Base-by-base conservation (phyloP, 2,113 vertebrate genomes). In the Fulmarus glacialis region DNA sequence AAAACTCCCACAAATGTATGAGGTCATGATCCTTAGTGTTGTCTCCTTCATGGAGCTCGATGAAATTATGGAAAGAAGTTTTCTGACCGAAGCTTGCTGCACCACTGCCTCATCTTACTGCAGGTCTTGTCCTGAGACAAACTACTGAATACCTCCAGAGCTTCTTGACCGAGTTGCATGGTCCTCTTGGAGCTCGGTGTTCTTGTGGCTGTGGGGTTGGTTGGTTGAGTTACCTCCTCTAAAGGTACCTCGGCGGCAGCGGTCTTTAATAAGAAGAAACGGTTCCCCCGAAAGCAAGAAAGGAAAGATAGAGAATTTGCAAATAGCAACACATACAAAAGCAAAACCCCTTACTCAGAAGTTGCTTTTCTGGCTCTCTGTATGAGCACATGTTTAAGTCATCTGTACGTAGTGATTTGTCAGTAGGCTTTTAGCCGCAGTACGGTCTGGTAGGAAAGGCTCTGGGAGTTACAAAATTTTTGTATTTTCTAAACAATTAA, bases 321-420 rank as follows among this genome's bases (percentile, higher is more conserved):
- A 45, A 93, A 36, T 66, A 40, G 16, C 34, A 66, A 23, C 27
- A 48, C 5, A 71, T 68, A 17, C 4, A 55, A 36, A 88, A 88
- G 29, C 52, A 58, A 94, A 47, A 7, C 7, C 13, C 15, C 30
- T 80, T 82, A 45, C 18, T 26, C 72, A 84, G 38, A 92, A 81
- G 63, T 47, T 90, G 38, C 11, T 67, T 71, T 95, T 90, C 59
- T 89, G 77, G 38, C 59, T 93, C 47, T n/a, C 58, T 63, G 20
- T 71, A n/a, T 59, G 55, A 81, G 26, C 62, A 83, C 43, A 8
- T 24, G 29, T n/a, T 93, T 56, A 64, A 93, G 45, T 80, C 53
- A 82, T 56, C 87, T 73, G 32, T 53, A 36, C 4, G 20, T 32
- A 62, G 4, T 24, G 29, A 73, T 93, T 73, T 93, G 68, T 67